Percentiles rank a stretch among this genome's conserved stretches.
These are phyloP conservation scores for Aphelenchoides avenae DNA, from an alignment of 1,140 invertebrate species.

Conservation along the genomic window DNA sequence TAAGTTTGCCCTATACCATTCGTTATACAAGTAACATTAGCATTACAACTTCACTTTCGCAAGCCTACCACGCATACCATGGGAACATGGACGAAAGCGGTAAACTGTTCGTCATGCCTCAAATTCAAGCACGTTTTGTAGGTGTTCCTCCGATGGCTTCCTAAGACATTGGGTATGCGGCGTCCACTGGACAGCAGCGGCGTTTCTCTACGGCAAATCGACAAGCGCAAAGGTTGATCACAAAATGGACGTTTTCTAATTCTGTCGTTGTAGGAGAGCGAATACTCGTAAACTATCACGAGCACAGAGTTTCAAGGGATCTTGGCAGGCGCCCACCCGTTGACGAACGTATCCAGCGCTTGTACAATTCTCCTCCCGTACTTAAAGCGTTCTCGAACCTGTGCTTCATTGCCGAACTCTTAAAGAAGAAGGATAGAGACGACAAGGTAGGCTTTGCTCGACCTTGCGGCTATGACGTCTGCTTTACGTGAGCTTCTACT, in stretches of 20 bases:
- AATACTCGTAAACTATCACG: no score
- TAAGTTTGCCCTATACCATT: no score
- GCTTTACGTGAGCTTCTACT: conserved; percentile 1
- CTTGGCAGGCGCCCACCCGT: no score
- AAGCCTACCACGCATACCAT: conserved; percentile 91
- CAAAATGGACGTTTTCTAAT: no score
- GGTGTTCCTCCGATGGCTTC: conserved; percentile 83
- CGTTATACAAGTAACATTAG: no score
- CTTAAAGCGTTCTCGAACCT: conserved; percentile 58
- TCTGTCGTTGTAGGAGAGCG: no score
- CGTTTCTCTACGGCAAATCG: no score
- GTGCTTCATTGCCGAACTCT: conserved; percentile 57
- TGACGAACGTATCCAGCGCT: conserved; percentile 41
- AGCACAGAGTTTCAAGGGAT: no score
- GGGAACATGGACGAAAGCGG: conserved; percentile 79
- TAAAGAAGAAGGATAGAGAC: conserved; percentile 59
- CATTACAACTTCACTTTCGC: conserved; percentile 93
- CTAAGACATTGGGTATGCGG: conserved; percentile 66
- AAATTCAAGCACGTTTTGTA: no score
- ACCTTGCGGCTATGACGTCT: conserved; percentile 2
- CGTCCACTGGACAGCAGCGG: conserved; percentile 52
- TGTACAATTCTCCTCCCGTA: conserved; percentile 58
- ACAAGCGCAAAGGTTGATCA: no score
- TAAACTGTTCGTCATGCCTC: no score
- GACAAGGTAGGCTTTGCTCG: conserved; percentile 47